Evolutionary conservation across 2,113 vertebrate genomes (phyloP), one percentile per base, ranked within the genome.

Genomic region (Macheiramphus alcinus): DNA sequence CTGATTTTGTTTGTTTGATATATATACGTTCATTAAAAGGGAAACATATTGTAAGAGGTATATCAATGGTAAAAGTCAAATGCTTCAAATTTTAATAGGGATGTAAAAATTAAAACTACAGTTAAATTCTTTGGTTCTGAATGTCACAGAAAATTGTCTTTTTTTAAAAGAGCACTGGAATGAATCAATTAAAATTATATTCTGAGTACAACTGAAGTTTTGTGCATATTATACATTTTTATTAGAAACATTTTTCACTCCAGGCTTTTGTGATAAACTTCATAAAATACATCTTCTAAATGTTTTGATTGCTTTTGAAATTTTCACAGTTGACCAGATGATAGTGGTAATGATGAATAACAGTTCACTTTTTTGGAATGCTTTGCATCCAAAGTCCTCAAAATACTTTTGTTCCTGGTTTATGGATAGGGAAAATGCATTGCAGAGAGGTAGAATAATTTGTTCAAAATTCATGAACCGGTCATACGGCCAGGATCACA

Each of bases 1-100:
- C 79, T 87, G 86, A 85, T 88, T 97, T 61, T 83, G 78, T 88
- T 80, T 88, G 62, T 91, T 93, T 94, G 72, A 75, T 91, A 79
- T 42, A 63, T 32, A 71, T 40, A 55, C 8, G 7, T 91, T 73
- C 48, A 75, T 86, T 76, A 76, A 91, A 90, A 94, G 45, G 81
- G 52, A 80, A 87, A 72, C 59, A 59, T 76, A 82, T 90, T 95
- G 78, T 71, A 68, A 68, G 48, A 86, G 36, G 34, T 53, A 10
- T 80, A 80, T 53, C 58, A 53, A 53, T 80, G 67, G 70, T 63
- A 82, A 91, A 95, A 96, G 42, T 74, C 29, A 84, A 89, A 94
- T 84, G 55, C 59, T 86, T 84, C 65, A 74, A 26, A 70, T 83
- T 89, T 95, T 84, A 89, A 84, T 58, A 74, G 14, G 50, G 34